Conservation (phyloP, 2,113 vertebrate species). For the Elgaria multicarinata region DNA sequence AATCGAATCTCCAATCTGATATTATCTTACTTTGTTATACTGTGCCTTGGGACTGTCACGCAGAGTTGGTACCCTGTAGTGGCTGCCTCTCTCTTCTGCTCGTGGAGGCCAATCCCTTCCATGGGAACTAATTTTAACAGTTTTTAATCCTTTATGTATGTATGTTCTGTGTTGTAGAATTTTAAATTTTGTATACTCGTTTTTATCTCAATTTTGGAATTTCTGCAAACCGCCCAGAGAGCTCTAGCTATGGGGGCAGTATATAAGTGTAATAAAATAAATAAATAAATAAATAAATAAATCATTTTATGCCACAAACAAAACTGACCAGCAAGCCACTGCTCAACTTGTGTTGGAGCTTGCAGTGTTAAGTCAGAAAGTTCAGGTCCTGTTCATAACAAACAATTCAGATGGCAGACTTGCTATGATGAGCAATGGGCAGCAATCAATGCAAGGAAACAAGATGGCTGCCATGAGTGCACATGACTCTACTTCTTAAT, state of each 20-base stretch:
- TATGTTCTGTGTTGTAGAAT: no score
- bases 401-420: neutral
- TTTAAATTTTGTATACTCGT: no score
- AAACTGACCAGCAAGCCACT: neutral
- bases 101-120: neutral
- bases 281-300: no score
- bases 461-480: neutral
- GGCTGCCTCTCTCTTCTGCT: neutral
- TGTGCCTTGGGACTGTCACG: neutral
- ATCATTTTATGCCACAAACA: neutral
- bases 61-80: neutral
- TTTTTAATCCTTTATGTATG: no score
- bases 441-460: no score
- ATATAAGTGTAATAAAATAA: no score
- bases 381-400: neutral
- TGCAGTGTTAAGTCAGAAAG: neutral
- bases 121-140: neutral
- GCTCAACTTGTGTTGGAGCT: neutral
- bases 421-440: neutral
- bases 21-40: conserved; percentile 1
- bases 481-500: neutral
- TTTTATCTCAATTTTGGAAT: no score
- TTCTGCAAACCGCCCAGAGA: no score
- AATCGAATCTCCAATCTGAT: accelerated
- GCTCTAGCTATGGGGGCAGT: no score